Conservation (phyloP, 2,888 invertebrate genomes). For the Ophion ventricosus region DNA sequence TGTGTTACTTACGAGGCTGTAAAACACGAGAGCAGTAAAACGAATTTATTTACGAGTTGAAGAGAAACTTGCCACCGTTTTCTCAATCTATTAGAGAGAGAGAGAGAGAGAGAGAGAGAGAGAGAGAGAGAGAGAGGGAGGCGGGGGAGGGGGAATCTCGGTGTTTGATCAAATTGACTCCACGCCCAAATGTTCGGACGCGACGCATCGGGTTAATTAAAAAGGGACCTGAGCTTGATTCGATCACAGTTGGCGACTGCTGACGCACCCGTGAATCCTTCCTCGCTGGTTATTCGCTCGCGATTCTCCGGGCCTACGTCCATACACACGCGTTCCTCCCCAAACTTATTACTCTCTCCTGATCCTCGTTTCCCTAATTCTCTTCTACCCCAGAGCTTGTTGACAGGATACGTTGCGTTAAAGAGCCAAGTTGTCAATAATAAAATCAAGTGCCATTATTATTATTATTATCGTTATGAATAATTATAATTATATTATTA, state of each 20-base stretch:
- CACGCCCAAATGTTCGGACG: slow-evolving; percentile 61
- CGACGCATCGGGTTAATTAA: slow-evolving; percentile 75
- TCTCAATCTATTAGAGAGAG: neutral
- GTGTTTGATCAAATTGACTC: slow-evolving; percentile 77
- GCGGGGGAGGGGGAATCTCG: slow-evolving; percentile 55
- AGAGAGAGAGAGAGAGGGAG: neutral
- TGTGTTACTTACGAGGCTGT: neutral
- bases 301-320: neutral
- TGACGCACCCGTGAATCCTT: slow-evolving; percentile 36
- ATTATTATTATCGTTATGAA: too few relatives aligned
- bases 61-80: neutral
- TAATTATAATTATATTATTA: too few relatives aligned
- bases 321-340: neutral
- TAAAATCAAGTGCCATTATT: too few relatives aligned
- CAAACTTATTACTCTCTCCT: neutral
- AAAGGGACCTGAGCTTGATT: slow-evolving; percentile 78
- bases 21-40: neutral
- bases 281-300: neutral
- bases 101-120: slow-evolving; percentile 47
- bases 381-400: neutral
- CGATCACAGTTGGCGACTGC: slow-evolving; percentile 69
- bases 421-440: neutral
- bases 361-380: neutral
- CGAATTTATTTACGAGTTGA: neutral
- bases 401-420: neutral